Conservation (phyloP, 2,888 invertebrate genomes). For the Seira musarum region DNA sequence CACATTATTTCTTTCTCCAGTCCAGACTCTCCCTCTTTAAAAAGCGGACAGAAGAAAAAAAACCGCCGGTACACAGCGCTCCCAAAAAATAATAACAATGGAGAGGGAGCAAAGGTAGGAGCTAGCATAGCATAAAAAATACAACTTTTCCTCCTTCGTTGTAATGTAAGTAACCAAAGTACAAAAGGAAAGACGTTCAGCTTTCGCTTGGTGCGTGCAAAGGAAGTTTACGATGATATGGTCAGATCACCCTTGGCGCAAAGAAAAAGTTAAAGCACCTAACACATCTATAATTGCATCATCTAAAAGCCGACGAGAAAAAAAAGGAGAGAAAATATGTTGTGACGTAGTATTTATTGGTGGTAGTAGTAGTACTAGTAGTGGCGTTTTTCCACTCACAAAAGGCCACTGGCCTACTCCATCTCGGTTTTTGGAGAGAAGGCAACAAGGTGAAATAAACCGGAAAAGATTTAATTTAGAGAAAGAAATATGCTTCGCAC, state of each 20-base stretch:
- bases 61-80: constrained; percentile 6
- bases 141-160: background rate
- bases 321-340: background rate
- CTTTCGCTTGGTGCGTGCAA: constrained; percentile 35
- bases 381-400: constrained; percentile 11
- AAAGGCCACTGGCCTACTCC: constrained; percentile 54
- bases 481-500: constrained; percentile 61
- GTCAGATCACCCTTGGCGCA: constrained; percentile 44
- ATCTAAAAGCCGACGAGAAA: constrained; percentile 26
- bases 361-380: background rate
- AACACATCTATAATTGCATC: constrained; percentile 50
- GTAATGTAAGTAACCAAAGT: background rate
- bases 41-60: constrained; percentile 6
- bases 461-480: constrained; percentile 63
- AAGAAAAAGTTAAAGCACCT: constrained; percentile 35
- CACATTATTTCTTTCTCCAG: constrained; percentile 29
- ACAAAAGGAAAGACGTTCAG: background rate
- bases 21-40: constrained; percentile 11
- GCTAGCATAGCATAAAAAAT: background rate
- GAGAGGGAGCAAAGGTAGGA: background rate
- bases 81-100: background rate
- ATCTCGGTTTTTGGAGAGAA: constrained; percentile 3
- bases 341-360: too few relatives aligned
- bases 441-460: constrained; percentile 64
- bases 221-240: constrained; percentile 45